These are phyloP conservation scores for Clarias platycephalus DNA, from an alignment of 2,797 vertebrate genomes.

Conservation along the genomic window DNA sequence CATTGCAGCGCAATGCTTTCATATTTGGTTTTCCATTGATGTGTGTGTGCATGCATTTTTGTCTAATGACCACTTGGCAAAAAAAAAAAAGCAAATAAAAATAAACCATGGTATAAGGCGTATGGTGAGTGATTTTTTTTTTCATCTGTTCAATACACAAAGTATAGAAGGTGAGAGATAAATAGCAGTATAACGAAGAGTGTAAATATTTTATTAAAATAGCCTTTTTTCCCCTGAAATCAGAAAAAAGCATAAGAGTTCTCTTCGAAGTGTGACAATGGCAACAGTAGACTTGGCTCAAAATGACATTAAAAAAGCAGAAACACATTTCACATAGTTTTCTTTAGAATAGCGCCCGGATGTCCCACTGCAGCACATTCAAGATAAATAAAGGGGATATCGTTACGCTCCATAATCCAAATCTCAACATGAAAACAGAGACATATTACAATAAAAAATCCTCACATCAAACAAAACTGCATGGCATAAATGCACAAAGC, in stretches of 20 bases:
- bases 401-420: conserved; percentile 24
- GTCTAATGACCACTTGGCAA: neutral
- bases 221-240: conserved; percentile 81
- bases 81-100: neutral
- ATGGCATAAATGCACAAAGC: conserved; percentile 73
- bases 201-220: conserved; percentile 97
- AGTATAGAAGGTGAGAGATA: neutral
- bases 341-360: neutral
- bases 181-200: conserved; percentile 41
- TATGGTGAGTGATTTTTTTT: neutral
- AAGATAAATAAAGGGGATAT: conserved; percentile 44
- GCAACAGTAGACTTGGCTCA: conserved; percentile 41
- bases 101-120: neutral
- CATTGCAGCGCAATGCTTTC: neutral
- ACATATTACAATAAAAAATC: conserved; percentile 76
- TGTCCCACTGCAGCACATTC: conserved; percentile 26
- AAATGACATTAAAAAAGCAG: conserved; percentile 43
- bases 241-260: conserved; percentile 57
- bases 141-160: neutral
- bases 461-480: conserved; percentile 80
- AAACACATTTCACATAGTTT: conserved; percentile 30
- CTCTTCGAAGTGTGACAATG: conserved; percentile 61
- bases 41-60: conserved; percentile 2
- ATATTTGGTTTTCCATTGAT: neutral
- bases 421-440: conserved; percentile 52